Evolutionary conservation across 2,797 vertebrate species (phyloP).

Genomic region (Selene dorsalis): DNA sequence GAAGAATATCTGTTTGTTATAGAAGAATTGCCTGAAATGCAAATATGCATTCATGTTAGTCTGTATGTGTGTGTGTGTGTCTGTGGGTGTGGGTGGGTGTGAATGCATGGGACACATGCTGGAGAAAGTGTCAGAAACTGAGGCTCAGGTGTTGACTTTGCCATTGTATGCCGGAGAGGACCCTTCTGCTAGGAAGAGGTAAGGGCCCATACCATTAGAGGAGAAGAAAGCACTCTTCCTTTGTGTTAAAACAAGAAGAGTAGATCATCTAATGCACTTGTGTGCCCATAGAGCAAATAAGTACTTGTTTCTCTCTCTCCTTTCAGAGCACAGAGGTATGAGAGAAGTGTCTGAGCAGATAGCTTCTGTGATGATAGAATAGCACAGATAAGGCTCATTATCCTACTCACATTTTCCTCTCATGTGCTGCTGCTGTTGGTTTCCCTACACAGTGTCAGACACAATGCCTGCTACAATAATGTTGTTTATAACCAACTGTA

Average conservation of each 20-base stretch:
- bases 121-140: constrained; percentile 41
- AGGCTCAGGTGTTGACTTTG: constrained; percentile 58
- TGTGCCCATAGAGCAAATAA: constrained; percentile 34
- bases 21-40: background rate
- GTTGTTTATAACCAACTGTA: background rate
- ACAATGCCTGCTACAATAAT: background rate
- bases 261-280: constrained; percentile 59
- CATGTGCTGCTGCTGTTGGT: background rate
- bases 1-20: constrained; percentile 10
- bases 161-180: constrained; percentile 40
- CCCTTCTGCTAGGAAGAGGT: constrained; percentile 50
- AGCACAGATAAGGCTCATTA: constrained; percentile 21
- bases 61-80: background rate
- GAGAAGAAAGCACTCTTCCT: constrained; percentile 53
- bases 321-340: constrained; percentile 45
- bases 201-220: constrained; percentile 55
- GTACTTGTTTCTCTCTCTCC: constrained; percentile 54
- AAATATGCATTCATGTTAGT: background rate
- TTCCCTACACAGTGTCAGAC: background rate
- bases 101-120: background rate
- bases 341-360: constrained; percentile 48
- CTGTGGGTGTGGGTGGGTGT: background rate
- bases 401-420: constrained; percentile 24
- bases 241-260: constrained; percentile 57
- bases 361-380: constrained; percentile 50